Base-by-base conservation (phyloP, 2,888 invertebrate genomes). In the Trachelus stipa region DNA sequence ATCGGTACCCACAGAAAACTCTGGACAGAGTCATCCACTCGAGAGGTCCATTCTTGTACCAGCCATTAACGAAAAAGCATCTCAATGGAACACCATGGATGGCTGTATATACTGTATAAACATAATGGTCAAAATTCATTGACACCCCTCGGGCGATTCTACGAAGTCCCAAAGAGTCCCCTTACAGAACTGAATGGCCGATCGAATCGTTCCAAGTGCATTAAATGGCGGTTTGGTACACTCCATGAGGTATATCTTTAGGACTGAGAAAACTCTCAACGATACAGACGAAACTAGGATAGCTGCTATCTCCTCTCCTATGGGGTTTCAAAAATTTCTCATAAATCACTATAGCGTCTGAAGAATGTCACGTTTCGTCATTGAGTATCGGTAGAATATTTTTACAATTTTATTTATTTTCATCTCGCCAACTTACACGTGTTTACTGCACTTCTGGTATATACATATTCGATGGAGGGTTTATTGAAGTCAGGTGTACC, bases 71-170 rank as follows among this genome's bases (percentile, higher is more conserved):
- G 33, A 23, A 71, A 31, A 11, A 33, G 34, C 12, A 71, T 31
- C 31, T 34, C 71, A 71, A 33, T 31, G 34, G 33, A 71, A 4
- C 71, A 34, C 33, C 34, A 71, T 71, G 34, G 71, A 34, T 31
- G 71, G 33, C 33, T 71, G 71, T 71, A 71, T 12, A 33, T 31
- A 33, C 71, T 56, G 56, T 56, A 56, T 23, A 56, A 56, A 69
- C 75, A 69, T 40, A 73, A 76, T 76, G 34, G 37, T 75, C 68
- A 76, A 68, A 78, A 76, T 78, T 78, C 78, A 78, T 78, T 75
- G 75, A 78, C 76, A 68, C 34, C 31, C 71, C 71, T 34, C 71
- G 6, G 71, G 31, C 71, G 31, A 33, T 71, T 71, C 71, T 71
- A 71, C 71, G 71, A 71, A 56, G 56, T 56, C 56, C 56, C 15